Evolutionary conservation across 2,113 vertebrate species (phyloP), one percentile per base, ranked within the genome.

Genomic region (Notechis scutatus): DNA sequence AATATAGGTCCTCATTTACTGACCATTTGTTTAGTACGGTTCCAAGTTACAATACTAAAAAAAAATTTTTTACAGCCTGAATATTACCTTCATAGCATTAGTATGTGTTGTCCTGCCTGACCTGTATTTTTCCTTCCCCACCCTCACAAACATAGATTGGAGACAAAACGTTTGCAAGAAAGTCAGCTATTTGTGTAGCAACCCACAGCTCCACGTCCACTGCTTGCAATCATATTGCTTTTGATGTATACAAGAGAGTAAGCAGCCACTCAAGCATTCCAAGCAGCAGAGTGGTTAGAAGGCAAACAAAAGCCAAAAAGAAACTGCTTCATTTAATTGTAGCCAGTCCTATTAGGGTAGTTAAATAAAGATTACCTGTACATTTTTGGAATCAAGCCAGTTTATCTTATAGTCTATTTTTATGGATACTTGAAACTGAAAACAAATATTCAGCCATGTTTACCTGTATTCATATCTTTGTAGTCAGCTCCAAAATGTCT

Each of bases 401-500:
- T 81, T 81, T 81, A 50, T 50, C 47, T 8, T 9, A 47, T 8
- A 50, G 18, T n/a, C n/a, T 9, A 86, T 87, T 87, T 56, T 9
- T 7, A 26, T 24, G 26, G 88, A 81, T 45, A 39, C 50, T 21
- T 45, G 23, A 18, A 64, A 64, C 23, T 4, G 20, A 45, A 89
- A 21, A 6, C 29, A 89, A 81, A 14, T 11, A 85, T 52, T 0
- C 18, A 4, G 1, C 0, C 0, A 57, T 92, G 87, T 92, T 97
- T 95, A 99, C 99, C 99, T 98, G 98, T 96, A 57, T 98, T 97
- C 98, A 99, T 99, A 96, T 99, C 96, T 96, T 98, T 98, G 97
- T 99, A 99, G 85, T 99, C 98, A 5, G 99, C 99, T 91, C 99
- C 99, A 96, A 98, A 99, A 96, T 99, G 99, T 93, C 99, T 98